phyloP scores from a whole-genome alignment of 2,888 invertebrate genomes.

The Phasia obesa region DNA sequence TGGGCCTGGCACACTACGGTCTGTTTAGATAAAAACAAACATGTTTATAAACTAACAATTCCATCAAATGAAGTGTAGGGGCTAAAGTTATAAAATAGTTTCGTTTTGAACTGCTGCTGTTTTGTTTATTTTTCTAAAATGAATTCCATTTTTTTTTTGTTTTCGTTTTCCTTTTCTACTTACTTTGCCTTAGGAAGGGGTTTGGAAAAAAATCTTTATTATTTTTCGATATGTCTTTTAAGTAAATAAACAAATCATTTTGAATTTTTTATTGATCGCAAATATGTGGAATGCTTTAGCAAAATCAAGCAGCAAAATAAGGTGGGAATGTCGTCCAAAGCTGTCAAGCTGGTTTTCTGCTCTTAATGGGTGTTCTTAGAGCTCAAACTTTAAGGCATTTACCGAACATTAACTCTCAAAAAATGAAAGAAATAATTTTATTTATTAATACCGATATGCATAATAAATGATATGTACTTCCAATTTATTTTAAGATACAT shows the following conservation, averaged over 20 bases:
- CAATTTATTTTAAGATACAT: too few relatives aligned
- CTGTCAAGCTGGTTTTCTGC: neutral
- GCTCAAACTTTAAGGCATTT: neutral
- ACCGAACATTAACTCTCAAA: too few relatives aligned
- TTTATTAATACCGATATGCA: too few relatives aligned
- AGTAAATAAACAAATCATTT: slow-evolving; percentile 72
- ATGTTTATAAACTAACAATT: too few relatives aligned
- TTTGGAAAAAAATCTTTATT: slow-evolving; percentile 46
- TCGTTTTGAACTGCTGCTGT: slow-evolving; percentile 21
- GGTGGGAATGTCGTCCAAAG: neutral
- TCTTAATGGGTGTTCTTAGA: neutral
- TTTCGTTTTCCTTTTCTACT: slow-evolving; percentile 29
- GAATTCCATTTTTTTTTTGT: slow-evolving; percentile 48
- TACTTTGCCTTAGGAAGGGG: slow-evolving; percentile 16
- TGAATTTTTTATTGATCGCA: slow-evolving; percentile 37
- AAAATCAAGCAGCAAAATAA: slow-evolving; percentile 6
- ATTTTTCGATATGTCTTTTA: slow-evolving; percentile 73
- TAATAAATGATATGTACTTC: too few relatives aligned
- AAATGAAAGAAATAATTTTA: too few relatives aligned
- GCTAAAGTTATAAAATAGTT: too few relatives aligned
- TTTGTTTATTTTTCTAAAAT: slow-evolving; percentile 64
- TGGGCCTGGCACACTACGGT: too few relatives aligned
- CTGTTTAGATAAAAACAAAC: too few relatives aligned
- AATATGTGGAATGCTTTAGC: slow-evolving; percentile 12
- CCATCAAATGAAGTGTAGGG: too few relatives aligned